phyloP scores from a whole-genome alignment of 2,797 vertebrate species.

The Alauda arvensis region DNA sequence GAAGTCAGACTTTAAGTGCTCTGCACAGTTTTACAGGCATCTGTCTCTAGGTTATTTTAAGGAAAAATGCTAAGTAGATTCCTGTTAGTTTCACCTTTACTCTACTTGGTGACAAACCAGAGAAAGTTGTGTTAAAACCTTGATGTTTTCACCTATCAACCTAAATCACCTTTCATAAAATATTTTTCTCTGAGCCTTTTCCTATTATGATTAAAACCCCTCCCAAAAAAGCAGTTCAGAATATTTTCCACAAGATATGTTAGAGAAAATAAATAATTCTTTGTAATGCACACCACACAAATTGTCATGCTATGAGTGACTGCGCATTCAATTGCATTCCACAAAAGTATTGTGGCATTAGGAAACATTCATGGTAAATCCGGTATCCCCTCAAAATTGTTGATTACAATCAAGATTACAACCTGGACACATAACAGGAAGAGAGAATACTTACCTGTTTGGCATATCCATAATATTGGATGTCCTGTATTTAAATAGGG shows the following conservation, averaged over 20 bases:
- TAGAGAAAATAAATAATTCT: neutral
- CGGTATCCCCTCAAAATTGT: neutral
- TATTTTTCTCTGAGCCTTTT: neutral
- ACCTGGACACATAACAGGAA: neutral
- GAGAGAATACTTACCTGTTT: neutral
- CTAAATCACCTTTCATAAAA: neutral
- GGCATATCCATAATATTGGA: neutral
- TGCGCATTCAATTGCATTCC: neutral
- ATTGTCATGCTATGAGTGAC: neutral
- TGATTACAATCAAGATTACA: neutral
- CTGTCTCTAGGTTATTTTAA: neutral
- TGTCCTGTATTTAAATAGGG: neutral
- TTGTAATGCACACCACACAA: neutral
- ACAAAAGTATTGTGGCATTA: rapidly evolving
- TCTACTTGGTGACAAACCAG: neutral
- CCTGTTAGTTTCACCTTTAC: neutral
- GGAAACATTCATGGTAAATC: neutral
- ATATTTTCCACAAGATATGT: neutral
- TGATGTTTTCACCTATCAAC: neutral
- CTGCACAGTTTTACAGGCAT: neutral
- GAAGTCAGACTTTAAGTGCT: neutral
- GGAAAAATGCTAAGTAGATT: neutral
- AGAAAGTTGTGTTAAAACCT: neutral
- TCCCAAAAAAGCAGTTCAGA: neutral
- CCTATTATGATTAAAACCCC: neutral